Base-by-base conservation (phyloP, 2,113 vertebrate genomes). In the Sciurus niger region DNA sequence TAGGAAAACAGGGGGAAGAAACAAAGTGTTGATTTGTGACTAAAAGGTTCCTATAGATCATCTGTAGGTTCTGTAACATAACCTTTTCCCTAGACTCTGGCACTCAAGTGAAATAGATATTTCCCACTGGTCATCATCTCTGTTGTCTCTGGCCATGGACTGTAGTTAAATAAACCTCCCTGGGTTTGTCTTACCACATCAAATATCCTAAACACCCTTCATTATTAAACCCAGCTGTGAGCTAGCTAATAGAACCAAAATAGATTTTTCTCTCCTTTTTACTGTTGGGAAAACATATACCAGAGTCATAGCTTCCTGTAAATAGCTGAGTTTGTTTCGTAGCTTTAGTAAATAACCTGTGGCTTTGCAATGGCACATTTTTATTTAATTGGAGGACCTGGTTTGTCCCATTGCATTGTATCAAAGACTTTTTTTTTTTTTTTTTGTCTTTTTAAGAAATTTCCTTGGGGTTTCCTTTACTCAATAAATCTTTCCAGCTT, bases 151-250 rank as follows among this genome's bases (percentile, higher is more conserved):
- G 83, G 68, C 90, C 96, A 73, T 34, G 92, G 95, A 96, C 51
- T 58, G 95, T 40, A 72, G 60, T 96, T 93, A 97, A 88, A 97
- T 88, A 97, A 98, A 97, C 76, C 46, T 96, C 94, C 46, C 18
- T 90, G 65, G 48, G 40, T 40, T 98, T 97, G 70, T 94, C 93
- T 95, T 92, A 89, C 83, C 96, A 96, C 98, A 96, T 96, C 9
- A 30, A 92, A 97, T 90, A 95, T 91, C 17, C 70, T 63, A 93
- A 97, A 86, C 88, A 92, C 84, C 10, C 83, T 46, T 97, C 92
- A 30, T 95, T 98, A 98, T 97, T 96, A 97, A 96, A 91, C 96
- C 79, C 97, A 98, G 96, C 53, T 98, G 93, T 91, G 95, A 74
- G 46, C 86, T 96, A 96, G 94, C 73, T 68, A 86, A 95, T 96